Base-by-base conservation (phyloP, 2,113 vertebrate species). In the Mystacornis crossleyi region DNA sequence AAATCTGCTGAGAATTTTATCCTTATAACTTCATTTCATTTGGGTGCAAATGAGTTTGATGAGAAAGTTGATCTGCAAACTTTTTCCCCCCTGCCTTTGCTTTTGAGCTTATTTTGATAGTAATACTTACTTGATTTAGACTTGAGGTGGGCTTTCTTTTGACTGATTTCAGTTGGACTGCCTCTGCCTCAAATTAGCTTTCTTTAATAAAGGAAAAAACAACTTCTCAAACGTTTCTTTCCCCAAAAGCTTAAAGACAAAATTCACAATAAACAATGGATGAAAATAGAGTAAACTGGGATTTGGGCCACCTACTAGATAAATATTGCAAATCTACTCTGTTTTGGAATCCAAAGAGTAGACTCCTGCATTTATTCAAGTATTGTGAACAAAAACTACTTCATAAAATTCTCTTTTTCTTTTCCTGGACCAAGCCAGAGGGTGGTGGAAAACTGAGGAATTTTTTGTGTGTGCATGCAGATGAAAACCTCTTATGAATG, bases 1-100 rank as follows among this genome's bases (percentile, higher is more conserved):
- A 96, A 98, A 97, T 98, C 98, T 98, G 97, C 97, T 97, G 98
- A 98, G 98, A 97, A 97, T 97, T 95, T 97, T 97, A 97, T 96
- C 96, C 97, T 98, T 97, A 98, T 74, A 94, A 96, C 98, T 98
- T 96, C 85, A 57, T 97, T 98, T 98, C 95, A 54, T 97, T 97
- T 77, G 43, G 88, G 61, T 80, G 94, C 88, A 98, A 98, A 98
- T 92, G 96, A 98, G 93, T 93, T 83, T 73, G 48, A 81, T 93
- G 67, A 93, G 81, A 97, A 97, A 95, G 94, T 94, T 96, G 91
- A 93, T 95, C 91, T 89, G 64, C 23, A 96, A 96, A 96, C 77
- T 83, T 83, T 45, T 31, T 12, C 0, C 0, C 36, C 21, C 24
- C 29, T 1, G 0, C 73, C 50, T 78, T 81, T 93, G 36, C 50